A percentile compares a stretch with the other conserved stretches of the same genome.
These are phyloP conservation scores for Caenorhabditis sinica DNA, from an alignment of 2,888 invertebrate species.

Conservation along the genomic window DNA sequence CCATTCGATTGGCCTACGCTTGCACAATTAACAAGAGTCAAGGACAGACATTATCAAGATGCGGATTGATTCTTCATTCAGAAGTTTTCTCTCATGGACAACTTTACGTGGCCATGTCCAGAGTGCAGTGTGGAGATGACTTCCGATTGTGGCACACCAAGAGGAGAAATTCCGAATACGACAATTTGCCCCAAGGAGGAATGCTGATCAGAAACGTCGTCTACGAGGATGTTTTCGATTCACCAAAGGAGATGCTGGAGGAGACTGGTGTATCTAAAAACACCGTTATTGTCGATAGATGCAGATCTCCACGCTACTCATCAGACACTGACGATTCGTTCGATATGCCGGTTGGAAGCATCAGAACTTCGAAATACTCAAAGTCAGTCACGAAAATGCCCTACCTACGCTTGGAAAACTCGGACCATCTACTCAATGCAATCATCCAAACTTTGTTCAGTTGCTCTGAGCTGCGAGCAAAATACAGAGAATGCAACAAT, in stretches of 20 bases:
- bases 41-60: conserved; percentile 75
- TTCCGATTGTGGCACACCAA: not conserved
- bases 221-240: not conserved
- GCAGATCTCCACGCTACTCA: too few relatives aligned
- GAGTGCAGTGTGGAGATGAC: conserved; percentile 30
- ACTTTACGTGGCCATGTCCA: conserved; percentile 77
- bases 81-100: conserved; percentile 80
- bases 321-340: too few relatives aligned
- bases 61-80: conserved; percentile 63
- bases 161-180: not conserved
- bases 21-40: conserved; percentile 83
- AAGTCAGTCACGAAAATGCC: too few relatives aligned
- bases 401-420: too few relatives aligned
- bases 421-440: too few relatives aligned
- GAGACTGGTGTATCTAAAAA: not conserved
- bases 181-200: not conserved
- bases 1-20: conserved; percentile 79
- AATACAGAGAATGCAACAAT: too few relatives aligned
- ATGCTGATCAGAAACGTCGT: conserved; percentile 2
- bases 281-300: not conserved
- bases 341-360: too few relatives aligned
- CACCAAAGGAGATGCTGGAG: not conserved
- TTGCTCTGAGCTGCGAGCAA: too few relatives aligned
- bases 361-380: too few relatives aligned
- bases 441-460: too few relatives aligned